Evolutionary conservation across 2,888 invertebrate genomes (phyloP).

Genomic region (Oscheius sp.): DNA sequence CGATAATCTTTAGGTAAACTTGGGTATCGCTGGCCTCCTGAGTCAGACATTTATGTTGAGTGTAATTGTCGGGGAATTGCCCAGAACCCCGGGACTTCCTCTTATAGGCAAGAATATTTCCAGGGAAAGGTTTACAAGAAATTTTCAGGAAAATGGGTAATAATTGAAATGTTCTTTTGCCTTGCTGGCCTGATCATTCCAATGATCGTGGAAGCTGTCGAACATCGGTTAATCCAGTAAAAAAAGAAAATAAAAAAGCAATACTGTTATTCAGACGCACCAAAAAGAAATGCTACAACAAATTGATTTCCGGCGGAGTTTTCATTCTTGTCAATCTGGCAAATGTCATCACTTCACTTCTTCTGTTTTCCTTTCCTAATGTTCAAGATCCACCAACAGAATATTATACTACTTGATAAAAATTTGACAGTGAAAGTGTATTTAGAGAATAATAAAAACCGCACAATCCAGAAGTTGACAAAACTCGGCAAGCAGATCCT

Average conservation of each 20-base stretch:
- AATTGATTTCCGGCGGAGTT: not conserved
- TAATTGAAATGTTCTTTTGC: constrained; percentile 10
- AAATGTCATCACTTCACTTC: not conserved
- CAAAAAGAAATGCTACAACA: not conserved
- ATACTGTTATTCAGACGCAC: not conserved
- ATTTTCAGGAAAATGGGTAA: not conserved
- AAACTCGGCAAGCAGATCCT: too few relatives aligned
- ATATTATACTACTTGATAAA: not conserved
- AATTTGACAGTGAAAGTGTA: not conserved
- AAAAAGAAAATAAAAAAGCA: not conserved
- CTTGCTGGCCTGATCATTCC: not conserved
- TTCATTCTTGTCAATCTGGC: not conserved
- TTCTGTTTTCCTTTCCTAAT: not conserved
- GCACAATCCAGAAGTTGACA: too few relatives aligned
- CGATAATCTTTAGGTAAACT: not conserved
- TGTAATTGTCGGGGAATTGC: not conserved
- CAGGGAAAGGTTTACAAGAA: not conserved
- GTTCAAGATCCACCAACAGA: not conserved
- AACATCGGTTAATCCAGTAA: not conserved
- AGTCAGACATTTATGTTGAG: not conserved
- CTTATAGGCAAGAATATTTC: not conserved
- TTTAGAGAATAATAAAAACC: too few relatives aligned
- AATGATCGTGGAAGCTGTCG: not conserved
- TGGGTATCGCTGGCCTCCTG: constrained; percentile 5
- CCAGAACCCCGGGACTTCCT: not conserved